These are phyloP conservation scores for Enhydra lutris DNA, from an alignment of 2,113 vertebrate species.

Conservation along the genomic window DNA sequence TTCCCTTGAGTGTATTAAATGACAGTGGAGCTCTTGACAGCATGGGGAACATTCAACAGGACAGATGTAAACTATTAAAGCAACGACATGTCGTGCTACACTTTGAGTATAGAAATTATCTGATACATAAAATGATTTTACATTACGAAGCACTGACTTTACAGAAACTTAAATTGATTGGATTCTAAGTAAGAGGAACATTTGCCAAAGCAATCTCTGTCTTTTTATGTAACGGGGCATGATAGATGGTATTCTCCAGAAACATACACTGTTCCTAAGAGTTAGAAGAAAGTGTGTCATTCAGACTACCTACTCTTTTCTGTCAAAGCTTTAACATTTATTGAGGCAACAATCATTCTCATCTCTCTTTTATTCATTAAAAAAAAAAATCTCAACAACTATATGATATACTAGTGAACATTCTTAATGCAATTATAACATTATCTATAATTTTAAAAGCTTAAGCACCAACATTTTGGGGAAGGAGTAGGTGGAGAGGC, in stretches of 20 bases:
- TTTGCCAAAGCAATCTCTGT: neutral
- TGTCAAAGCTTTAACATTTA: neutral
- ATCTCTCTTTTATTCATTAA: neutral
- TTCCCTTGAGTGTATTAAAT: constrained; percentile 76
- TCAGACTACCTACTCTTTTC: neutral
- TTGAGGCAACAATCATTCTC: neutral
- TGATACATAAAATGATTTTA: neutral
- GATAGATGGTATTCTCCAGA: neutral
- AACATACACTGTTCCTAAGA: neutral
- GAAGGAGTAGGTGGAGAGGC: neutral
- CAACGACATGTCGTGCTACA: constrained; percentile 22
- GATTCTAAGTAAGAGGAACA: neutral
- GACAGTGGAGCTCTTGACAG: constrained; percentile 65
- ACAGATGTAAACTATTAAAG: constrained; percentile 70
- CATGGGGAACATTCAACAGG: constrained; percentile 70
- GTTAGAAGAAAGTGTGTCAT: neutral
- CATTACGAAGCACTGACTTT: neutral
- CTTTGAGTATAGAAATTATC: constrained; percentile 8
- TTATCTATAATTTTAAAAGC: neutral
- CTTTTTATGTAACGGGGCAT: neutral
- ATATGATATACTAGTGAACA: neutral
- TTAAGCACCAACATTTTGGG: neutral
- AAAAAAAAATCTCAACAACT: neutral
- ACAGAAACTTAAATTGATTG: neutral
- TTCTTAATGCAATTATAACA: neutral